These are phyloP conservation scores for Erpornis zantholeuca DNA, from an alignment of 2,113 vertebrate species.

Conservation along the genomic window DNA sequence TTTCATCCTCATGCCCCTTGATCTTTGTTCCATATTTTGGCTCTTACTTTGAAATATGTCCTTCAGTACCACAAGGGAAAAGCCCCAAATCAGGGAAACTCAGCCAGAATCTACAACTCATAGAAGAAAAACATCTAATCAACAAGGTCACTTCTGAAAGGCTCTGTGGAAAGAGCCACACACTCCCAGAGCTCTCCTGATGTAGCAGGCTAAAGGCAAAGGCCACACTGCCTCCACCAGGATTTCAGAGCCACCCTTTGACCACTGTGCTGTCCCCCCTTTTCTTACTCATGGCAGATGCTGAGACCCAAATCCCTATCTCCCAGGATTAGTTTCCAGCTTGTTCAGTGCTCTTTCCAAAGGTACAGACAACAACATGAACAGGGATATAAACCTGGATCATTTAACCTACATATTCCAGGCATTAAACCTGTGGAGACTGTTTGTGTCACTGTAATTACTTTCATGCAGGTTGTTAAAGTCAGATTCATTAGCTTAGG, in stretches of 20 bases:
- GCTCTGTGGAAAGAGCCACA: not conserved
- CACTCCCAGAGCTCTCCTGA: not conserved
- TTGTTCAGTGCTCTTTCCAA: not conserved
- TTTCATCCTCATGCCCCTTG: not conserved
- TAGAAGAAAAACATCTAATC: not conserved
- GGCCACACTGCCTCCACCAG: not conserved
- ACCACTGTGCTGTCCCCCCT: not conserved
- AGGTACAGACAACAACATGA: not conserved
- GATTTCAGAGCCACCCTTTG: not conserved
- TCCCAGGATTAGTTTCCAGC: not conserved
- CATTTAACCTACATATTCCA: not conserved
- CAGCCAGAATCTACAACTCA: not conserved
- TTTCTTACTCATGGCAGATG: not conserved
- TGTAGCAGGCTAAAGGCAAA: not conserved
- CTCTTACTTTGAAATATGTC: not conserved
- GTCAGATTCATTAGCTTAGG: slow-evolving; percentile 33
- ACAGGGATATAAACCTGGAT: not conserved
- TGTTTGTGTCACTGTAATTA: not conserved
- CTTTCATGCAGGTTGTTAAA: not conserved
- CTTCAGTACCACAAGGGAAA: not conserved
- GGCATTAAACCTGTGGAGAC: not conserved
- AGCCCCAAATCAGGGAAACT: not conserved
- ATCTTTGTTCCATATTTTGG: not conserved
- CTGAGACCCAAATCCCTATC: not conserved
- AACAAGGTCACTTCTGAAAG: not conserved